Evolutionary conservation across 2,888 invertebrate genomes (phyloP).

Genomic region (Catocala fraxini): DNA sequence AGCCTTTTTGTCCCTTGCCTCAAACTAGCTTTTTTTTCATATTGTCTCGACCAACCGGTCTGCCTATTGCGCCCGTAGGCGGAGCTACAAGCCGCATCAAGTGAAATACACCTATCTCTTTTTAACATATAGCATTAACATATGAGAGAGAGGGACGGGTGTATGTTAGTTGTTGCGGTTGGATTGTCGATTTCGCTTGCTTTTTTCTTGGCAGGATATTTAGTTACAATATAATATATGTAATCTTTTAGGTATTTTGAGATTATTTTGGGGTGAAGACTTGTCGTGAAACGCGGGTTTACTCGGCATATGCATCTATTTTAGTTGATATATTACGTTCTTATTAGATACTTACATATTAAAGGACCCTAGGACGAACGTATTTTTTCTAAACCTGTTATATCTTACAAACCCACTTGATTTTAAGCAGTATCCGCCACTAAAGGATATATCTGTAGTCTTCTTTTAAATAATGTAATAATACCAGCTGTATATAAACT

Average conservation of each 20-base stretch:
- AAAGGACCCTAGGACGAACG: no score
- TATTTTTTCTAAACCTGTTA: no score
- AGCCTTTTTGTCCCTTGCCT: slow-evolving; percentile 79
- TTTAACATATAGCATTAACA: slow-evolving; percentile 31
- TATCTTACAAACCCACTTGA: no score
- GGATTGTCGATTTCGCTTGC: slow-evolving; percentile 50
- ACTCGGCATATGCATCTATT: background rate
- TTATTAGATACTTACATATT: no score
- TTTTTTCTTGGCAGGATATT: slow-evolving; percentile 59
- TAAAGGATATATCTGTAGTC: no score
- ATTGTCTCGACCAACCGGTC: slow-evolving; percentile 76
- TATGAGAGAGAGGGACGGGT: slow-evolving; percentile 51
- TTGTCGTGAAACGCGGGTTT: background rate
- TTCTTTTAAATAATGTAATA: no score
- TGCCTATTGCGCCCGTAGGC: slow-evolving; percentile 71
- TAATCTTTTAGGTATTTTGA: slow-evolving; percentile 16
- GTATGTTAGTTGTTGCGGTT: slow-evolving; percentile 43
- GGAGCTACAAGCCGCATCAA: slow-evolving; percentile 51
- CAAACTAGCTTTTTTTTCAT: slow-evolving; percentile 72
- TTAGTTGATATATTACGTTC: no score
- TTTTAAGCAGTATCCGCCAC: no score
- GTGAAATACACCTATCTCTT: slow-evolving; percentile 50
- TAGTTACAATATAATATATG: slow-evolving; percentile 15
- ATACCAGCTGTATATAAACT: no score
- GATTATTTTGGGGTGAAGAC: slow-evolving; percentile 3